Conservation (phyloP, 2,113 vertebrate species). For the Nesoenas mayeri region DNA sequence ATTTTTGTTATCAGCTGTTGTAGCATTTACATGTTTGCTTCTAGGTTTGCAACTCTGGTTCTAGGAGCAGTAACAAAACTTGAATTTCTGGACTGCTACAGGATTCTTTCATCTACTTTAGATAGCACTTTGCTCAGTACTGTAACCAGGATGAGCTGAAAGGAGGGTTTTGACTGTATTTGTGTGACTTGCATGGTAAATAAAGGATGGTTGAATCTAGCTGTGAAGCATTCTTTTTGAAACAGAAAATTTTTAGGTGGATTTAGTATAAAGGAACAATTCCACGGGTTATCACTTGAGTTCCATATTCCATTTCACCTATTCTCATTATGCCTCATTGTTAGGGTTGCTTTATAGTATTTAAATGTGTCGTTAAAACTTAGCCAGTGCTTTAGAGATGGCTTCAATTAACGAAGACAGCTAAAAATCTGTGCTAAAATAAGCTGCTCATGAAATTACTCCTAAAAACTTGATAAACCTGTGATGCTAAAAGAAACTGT, state of each 20-base stretch:
- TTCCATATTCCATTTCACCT: neutral
- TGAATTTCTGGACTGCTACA: neutral
- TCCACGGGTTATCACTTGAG: fast-evolving
- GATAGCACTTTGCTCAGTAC: neutral
- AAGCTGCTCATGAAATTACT: neutral
- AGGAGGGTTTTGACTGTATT: neutral
- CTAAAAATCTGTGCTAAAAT: neutral
- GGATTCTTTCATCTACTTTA: neutral
- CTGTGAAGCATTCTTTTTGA: neutral
- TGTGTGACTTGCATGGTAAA: neutral
- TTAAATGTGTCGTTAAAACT: neutral
- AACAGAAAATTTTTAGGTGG: neutral
- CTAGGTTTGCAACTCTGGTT: neutral
- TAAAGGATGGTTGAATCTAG: neutral
- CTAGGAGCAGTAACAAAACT: neutral
- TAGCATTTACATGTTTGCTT: neutral
- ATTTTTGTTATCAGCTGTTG: neutral
- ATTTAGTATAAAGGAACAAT: neutral
- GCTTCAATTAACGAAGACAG: neutral
- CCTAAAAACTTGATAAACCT: neutral
- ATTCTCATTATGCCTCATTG: neutral
- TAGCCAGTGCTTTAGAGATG: neutral
- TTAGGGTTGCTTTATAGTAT: neutral
- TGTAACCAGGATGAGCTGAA: neutral
- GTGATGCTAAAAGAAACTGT: neutral